These are phyloP conservation scores for Perca fluviatilis DNA, from an alignment of 2,113 vertebrate genomes.

Conservation along the genomic window DNA sequence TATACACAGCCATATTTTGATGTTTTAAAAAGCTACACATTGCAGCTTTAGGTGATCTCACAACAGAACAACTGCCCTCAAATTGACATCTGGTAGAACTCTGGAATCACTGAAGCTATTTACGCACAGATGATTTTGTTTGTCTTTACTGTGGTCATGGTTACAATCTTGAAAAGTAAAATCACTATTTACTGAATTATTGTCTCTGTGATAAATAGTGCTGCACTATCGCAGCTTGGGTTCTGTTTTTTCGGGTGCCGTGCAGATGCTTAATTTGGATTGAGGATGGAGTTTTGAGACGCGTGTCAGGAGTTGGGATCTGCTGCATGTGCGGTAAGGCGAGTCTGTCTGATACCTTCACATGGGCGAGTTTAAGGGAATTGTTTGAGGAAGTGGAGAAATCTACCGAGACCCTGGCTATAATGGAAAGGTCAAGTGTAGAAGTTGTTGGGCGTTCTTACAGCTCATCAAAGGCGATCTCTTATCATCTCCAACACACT, in stretches of 20 bases:
- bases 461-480: slow-evolving; percentile 71
- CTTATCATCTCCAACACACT: slow-evolving; percentile 73
- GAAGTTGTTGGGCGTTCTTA: slow-evolving; percentile 67
- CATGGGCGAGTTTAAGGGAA: slow-evolving; percentile 42
- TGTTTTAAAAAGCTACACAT: slow-evolving; percentile 34
- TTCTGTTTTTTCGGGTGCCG: background rate
- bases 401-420: slow-evolving; percentile 43
- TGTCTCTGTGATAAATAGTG: slow-evolving; percentile 38
- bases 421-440: slow-evolving; percentile 79
- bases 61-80: slow-evolving; percentile 48
- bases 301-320: slow-evolving; percentile 19
- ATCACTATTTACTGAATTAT: slow-evolving; percentile 34
- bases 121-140: slow-evolving; percentile 60
- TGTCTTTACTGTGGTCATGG: slow-evolving; percentile 72
- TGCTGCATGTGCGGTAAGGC: slow-evolving; percentile 35
- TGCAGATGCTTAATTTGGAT: slow-evolving; percentile 36
- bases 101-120: slow-evolving; percentile 61
- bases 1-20: slow-evolving; percentile 29
- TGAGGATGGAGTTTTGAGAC: slow-evolving; percentile 16
- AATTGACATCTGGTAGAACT: slow-evolving; percentile 65
- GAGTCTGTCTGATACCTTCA: slow-evolving; percentile 17
- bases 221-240: background rate
- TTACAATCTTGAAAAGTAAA: slow-evolving; percentile 61
- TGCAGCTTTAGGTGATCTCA: slow-evolving; percentile 38
- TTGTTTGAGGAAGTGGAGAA: slow-evolving; percentile 64